Evolutionary conservation across 2,797 vertebrate genomes (phyloP).

Genomic region (Parambassis ranga): DNA sequence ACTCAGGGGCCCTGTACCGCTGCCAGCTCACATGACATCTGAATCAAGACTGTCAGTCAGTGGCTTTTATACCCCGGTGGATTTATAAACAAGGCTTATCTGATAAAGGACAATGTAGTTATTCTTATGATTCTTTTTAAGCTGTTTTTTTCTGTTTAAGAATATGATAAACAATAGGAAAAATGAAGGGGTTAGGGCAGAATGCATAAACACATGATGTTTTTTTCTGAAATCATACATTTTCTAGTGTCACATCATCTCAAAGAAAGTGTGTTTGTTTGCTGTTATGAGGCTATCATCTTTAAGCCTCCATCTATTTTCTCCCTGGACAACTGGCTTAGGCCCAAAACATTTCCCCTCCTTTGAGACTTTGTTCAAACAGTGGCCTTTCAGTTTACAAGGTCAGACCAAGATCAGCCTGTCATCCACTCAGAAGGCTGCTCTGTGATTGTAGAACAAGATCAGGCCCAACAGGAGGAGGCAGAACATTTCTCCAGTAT

Average conservation of each 20-base stretch:
- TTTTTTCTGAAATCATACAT: too few species aligned
- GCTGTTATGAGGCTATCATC: too few species aligned
- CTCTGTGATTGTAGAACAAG: neutral
- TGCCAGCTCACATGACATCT: constrained; percentile 62
- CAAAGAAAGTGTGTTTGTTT: too few species aligned
- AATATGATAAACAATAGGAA: neutral
- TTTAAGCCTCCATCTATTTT: constrained; percentile 25
- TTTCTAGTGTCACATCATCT: too few species aligned
- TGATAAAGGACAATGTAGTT: neutral
- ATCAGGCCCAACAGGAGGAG: too few species aligned
- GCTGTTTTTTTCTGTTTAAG: neutral
- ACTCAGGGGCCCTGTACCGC: constrained; percentile 17
- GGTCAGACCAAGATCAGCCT: constrained; percentile 46
- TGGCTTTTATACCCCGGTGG: constrained; percentile 14
- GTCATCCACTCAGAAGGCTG: neutral
- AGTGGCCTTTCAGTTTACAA: too few species aligned
- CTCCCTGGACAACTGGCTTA: constrained; percentile 50
- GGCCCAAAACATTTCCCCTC: constrained; percentile 51
- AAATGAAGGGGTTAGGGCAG: too few species aligned
- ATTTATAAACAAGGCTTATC: constrained; percentile 1
- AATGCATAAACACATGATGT: too few species aligned
- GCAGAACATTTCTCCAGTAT: too few species aligned
- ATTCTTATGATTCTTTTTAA: neutral
- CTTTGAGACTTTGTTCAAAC: constrained; percentile 53
- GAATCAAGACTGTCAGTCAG: constrained; percentile 38